Conservation (phyloP, 2,113 vertebrate species). For the Gasterosteus aculeatus region DNA sequence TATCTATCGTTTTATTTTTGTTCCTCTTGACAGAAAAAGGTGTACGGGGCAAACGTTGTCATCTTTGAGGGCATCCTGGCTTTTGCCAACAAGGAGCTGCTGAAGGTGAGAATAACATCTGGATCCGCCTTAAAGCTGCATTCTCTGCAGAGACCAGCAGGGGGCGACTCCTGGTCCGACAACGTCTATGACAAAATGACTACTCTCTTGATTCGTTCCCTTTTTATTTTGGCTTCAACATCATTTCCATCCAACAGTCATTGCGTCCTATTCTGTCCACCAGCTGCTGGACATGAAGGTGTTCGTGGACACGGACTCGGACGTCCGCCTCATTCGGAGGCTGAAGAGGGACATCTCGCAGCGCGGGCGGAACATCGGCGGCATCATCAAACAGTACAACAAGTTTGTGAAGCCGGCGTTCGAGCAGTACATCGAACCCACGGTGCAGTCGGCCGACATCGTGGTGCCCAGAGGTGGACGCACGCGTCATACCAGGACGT, state of each 20-base stretch:
- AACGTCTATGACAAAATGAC: too few species aligned
- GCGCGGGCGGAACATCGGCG: slow-evolving; percentile 84
- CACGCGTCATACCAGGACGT: too few species aligned
- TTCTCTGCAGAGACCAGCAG: not conserved
- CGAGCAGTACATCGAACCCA: slow-evolving; percentile 93
- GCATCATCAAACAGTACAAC: slow-evolving; percentile 92
- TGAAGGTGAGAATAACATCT: slow-evolving; percentile 84
- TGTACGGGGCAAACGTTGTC: slow-evolving; percentile 91
- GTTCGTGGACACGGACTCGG: slow-evolving; percentile 92
- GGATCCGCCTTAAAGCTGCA: too few species aligned
- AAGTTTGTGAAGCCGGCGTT: slow-evolving; percentile 92
- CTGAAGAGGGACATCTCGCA: slow-evolving; percentile 90
- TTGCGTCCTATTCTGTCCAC: not conserved
- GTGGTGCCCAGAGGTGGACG: slow-evolving; percentile 90
- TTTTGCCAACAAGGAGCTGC: slow-evolving; percentile 91
- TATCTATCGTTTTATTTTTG: not conserved
- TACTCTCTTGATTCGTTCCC: too few species aligned
- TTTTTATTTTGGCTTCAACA: too few species aligned
- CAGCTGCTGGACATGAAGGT: slow-evolving; percentile 95
- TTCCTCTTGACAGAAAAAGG: slow-evolving; percentile 83
- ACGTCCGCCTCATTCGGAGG: slow-evolving; percentile 89
- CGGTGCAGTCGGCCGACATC: slow-evolving; percentile 89
- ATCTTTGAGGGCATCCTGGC: slow-evolving; percentile 92
- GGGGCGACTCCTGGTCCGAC: not conserved
- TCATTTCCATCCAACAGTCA: too few species aligned